A percentile compares a stretch with the other conserved stretches of the same genome.
phyloP scores from a whole-genome alignment of 2,797 vertebrate genomes.

The Smutsia gigantea region DNA sequence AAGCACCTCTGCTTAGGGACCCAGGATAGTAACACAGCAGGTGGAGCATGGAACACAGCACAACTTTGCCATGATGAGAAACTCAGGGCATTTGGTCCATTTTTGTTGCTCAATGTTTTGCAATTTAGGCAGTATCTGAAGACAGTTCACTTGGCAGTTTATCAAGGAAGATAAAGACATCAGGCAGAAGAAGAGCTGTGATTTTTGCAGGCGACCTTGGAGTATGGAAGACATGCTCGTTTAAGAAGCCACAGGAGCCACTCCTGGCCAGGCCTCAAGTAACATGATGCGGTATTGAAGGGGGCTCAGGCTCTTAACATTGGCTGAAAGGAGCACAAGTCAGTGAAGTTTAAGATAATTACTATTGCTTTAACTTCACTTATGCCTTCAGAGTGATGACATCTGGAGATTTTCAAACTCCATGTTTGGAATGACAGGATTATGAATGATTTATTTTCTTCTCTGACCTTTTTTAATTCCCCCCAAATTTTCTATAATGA shows the following conservation, averaged over 20 bases:
- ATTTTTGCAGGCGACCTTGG: background rate
- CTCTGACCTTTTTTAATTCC: background rate
- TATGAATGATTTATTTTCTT: constrained; percentile 8
- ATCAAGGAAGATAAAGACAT: background rate
- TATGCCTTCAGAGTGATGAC: background rate
- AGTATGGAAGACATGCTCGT: background rate
- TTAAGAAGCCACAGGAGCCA: background rate
- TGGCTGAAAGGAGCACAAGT: background rate
- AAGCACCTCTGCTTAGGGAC: background rate
- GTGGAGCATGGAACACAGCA: background rate
- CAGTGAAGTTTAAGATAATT: background rate
- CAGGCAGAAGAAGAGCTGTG: background rate
- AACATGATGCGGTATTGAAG: background rate
- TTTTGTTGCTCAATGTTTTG: background rate
- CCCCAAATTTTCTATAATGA: background rate
- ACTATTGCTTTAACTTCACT: background rate
- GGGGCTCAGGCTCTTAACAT: background rate
- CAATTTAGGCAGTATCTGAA: background rate
- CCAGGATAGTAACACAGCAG: background rate
- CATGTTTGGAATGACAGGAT: background rate
- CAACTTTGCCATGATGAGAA: background rate
- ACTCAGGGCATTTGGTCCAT: background rate
- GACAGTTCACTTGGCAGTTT: background rate
- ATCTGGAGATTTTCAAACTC: background rate
- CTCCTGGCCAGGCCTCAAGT: background rate